Conservation (phyloP, 1,140 invertebrate species). For the Trichonephila clavata region DNA sequence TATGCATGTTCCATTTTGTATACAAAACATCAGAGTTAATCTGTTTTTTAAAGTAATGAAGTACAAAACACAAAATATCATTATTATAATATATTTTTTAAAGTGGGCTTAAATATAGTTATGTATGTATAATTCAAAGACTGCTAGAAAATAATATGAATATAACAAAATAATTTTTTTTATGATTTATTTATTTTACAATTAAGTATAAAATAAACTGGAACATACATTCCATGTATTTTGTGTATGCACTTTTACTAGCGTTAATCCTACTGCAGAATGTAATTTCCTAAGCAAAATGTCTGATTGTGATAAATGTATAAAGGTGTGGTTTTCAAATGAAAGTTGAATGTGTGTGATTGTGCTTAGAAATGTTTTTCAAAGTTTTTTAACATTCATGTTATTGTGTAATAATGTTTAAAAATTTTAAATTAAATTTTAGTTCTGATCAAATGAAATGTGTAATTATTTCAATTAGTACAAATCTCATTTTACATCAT, state of each 20-base stretch:
- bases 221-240: slow-evolving; percentile 27
- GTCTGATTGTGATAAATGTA: slow-evolving; percentile 24
- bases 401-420: slow-evolving; percentile 75
- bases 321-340: background rate
- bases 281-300: slow-evolving; percentile 17
- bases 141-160: background rate
- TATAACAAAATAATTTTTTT: background rate
- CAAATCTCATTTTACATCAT: too few species aligned
- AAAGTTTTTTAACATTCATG: slow-evolving; percentile 73
- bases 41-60: background rate
- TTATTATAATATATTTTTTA: slow-evolving; percentile 9
- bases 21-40: background rate
- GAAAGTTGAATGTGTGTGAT: background rate
- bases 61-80: background rate
- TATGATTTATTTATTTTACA: background rate
- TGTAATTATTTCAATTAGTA: background rate
- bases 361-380: slow-evolving; percentile 46
- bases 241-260: background rate
- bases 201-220: background rate
- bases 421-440: slow-evolving; percentile 75
- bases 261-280: slow-evolving; percentile 40
- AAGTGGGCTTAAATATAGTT: background rate
- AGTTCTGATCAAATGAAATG: slow-evolving; percentile 67
- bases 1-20: slow-evolving; percentile 31
- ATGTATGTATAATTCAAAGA: background rate